Evolutionary conservation across 2,888 invertebrate genomes (phyloP).

Genomic region (Acleris emargana): DNA sequence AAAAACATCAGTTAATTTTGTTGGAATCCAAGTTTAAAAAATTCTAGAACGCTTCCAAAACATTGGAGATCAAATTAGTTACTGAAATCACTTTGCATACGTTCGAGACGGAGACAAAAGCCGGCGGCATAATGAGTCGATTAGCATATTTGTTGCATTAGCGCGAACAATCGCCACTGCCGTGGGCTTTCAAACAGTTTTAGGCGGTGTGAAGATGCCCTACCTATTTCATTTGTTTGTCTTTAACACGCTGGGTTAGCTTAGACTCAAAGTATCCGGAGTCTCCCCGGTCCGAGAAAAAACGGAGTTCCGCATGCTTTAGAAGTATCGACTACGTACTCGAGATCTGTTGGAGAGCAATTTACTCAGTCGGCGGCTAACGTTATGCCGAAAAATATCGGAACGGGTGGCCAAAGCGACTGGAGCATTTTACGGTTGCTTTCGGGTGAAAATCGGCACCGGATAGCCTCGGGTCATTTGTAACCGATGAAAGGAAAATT

Average conservation of each 20-base stretch:
- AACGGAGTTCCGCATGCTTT: too few relatives aligned
- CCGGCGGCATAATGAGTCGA: slow-evolving; percentile 62
- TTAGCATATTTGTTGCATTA: slow-evolving; percentile 76
- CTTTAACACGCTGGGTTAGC: not conserved
- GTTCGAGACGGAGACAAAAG: slow-evolving; percentile 55
- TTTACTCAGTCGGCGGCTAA: too few relatives aligned
- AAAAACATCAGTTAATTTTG: not conserved
- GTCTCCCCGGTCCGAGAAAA: too few relatives aligned
- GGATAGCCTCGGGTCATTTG: too few relatives aligned
- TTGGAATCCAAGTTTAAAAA: not conserved
- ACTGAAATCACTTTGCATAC: slow-evolving; percentile 67
- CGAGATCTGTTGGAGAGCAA: too few relatives aligned
- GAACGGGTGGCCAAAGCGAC: too few relatives aligned
- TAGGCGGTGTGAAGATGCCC: slow-evolving; percentile 21
- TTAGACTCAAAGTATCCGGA: too few relatives aligned
- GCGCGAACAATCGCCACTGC: slow-evolving; percentile 34
- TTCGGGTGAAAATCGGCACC: too few relatives aligned
- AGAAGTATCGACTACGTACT: too few relatives aligned
- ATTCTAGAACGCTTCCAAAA: slow-evolving; percentile 26
- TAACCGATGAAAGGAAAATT: too few relatives aligned
- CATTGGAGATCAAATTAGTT: slow-evolving; percentile 54
- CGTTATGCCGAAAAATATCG: too few relatives aligned
- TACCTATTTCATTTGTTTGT: slow-evolving; percentile 9
- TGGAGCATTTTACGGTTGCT: too few relatives aligned
- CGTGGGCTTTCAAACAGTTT: slow-evolving; percentile 25